Conservation (phyloP, 2,888 invertebrate species). For the Merodon equestris region DNA sequence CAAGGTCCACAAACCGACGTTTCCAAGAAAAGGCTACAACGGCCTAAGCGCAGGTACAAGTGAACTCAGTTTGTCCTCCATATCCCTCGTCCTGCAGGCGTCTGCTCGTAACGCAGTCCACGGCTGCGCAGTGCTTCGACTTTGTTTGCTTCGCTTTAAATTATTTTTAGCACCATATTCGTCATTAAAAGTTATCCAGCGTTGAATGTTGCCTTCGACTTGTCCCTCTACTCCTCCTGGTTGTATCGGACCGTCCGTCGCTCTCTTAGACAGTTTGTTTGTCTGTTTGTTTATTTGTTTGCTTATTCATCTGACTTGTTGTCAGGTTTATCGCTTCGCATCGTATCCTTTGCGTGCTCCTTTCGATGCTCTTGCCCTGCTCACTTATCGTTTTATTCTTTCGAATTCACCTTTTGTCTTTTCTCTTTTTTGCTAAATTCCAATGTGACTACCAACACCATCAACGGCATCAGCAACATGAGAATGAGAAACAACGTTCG, state of each 20-base stretch:
- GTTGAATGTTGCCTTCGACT: constrained; percentile 38
- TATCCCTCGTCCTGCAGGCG: constrained; percentile 26
- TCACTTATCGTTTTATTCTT: constrained; percentile 54
- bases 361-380: constrained; percentile 36
- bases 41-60: constrained; percentile 18
- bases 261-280: not conserved
- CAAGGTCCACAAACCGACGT: constrained; percentile 30
- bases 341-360: constrained; percentile 52
- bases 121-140: constrained; percentile 57
- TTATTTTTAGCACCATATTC: constrained; percentile 64
- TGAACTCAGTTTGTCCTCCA: constrained; percentile 36
- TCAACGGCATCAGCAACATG: not conserved
- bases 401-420: constrained; percentile 57
- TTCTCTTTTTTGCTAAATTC: constrained; percentile 48
- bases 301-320: not conserved
- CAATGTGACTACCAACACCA: constrained; percentile 49
- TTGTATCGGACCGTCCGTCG: constrained; percentile 8
- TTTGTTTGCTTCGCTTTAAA: constrained; percentile 57
- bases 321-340: constrained; percentile 16
- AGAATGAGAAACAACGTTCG: too few relatives aligned
- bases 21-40: not conserved
- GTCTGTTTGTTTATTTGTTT: constrained; percentile 28
- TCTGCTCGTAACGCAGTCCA: constrained; percentile 25
- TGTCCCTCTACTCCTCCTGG: constrained; percentile 23
- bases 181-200: constrained; percentile 59